Evolutionary conservation across 2,797 vertebrate species (phyloP).

Genomic region (Petrocephalus sullivani): DNA sequence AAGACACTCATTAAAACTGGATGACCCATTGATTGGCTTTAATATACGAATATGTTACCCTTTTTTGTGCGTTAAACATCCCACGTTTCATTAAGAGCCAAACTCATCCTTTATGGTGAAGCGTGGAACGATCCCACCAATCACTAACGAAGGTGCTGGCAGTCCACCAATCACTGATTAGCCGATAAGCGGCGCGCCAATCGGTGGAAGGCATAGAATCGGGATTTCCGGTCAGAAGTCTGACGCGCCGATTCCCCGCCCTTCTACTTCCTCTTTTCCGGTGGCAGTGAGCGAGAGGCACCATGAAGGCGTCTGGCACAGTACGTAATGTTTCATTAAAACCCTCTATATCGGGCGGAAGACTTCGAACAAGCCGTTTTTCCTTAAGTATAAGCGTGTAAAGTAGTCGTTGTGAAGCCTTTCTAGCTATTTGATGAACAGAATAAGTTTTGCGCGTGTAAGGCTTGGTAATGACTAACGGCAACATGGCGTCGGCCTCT

Average conservation of each 20-base stretch:
- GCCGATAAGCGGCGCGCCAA: not conserved
- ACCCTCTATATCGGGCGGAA: rapidly evolving
- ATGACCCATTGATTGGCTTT: not conserved
- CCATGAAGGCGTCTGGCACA: slow-evolving; percentile 92
- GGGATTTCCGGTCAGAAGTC: not conserved
- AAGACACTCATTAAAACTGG: not conserved
- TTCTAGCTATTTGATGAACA: not conserved
- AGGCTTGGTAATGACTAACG: not conserved
- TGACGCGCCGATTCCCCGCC: slow-evolving; percentile 44
- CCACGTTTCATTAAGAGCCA: not conserved
- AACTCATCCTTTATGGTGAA: not conserved
- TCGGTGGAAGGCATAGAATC: not conserved
- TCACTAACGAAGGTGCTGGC: not conserved
- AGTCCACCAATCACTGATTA: slow-evolving; percentile 9
- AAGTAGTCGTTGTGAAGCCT: not conserved
- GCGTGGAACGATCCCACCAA: not conserved
- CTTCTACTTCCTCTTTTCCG: slow-evolving; percentile 66
- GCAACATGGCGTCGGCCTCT: slow-evolving; percentile 17
- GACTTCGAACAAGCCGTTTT: not conserved
- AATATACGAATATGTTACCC: not conserved
- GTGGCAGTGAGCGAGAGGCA: slow-evolving; percentile 51
- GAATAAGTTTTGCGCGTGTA: not conserved
- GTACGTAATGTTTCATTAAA: slow-evolving; percentile 58
- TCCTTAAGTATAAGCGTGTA: not conserved
- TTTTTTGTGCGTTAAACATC: not conserved